A percentile compares a stretch with the other conserved stretches of the same genome.
Evolutionary conservation across 2,113 vertebrate genomes (phyloP).

Genomic region (Gymnorhina tibicen): DNA sequence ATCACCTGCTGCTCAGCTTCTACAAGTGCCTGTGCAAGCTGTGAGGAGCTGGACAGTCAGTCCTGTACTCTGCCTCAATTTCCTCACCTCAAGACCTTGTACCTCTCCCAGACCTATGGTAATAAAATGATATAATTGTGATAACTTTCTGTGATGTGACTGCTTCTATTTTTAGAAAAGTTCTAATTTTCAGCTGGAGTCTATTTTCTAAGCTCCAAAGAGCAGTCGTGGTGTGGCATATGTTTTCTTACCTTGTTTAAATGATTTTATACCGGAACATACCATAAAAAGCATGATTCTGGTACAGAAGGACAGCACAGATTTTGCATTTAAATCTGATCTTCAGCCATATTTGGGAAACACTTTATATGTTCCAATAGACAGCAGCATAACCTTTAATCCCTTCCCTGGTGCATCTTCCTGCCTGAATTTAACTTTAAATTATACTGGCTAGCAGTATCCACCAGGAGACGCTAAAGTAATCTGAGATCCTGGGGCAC

Average conservation of each 20-base stretch:
- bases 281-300: background rate
- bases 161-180: background rate
- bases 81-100: background rate
- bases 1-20: background rate
- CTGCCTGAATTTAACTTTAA: background rate
- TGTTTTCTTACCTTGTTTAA: background rate
- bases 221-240: fast-evolving
- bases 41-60: background rate
- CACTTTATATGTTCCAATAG: background rate
- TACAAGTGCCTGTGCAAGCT: background rate
- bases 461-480: slow-evolving; percentile 55
- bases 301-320: background rate
- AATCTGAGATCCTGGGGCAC: slow-evolving; percentile 10
- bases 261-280: background rate
- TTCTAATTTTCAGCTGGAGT: background rate
- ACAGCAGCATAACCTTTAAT: background rate
- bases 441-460: background rate
- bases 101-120: background rate
- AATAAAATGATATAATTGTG: background rate
- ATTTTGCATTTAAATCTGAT: background rate
- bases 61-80: background rate
- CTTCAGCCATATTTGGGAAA: background rate
- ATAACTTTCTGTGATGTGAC: background rate
- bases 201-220: background rate
- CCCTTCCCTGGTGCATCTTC: background rate